Evolutionary conservation across 2,797 vertebrate species (phyloP).

Genomic region (Mareca penelope): DNA sequence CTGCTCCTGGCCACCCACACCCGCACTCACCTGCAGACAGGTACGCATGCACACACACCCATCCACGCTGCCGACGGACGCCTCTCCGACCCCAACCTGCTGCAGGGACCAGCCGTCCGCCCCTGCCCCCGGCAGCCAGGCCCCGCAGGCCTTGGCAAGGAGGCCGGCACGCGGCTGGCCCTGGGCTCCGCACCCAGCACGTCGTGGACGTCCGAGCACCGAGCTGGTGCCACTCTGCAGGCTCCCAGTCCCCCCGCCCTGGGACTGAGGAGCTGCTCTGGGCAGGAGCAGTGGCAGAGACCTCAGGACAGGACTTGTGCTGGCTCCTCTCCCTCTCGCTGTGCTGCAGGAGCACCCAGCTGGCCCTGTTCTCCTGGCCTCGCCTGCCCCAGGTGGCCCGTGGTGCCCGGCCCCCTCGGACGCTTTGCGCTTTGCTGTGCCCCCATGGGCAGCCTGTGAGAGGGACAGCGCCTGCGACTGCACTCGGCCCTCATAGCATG

Average conservation of each 20-base stretch:
- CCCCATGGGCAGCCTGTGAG: neutral
- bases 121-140: neutral
- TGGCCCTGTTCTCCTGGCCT: fast-evolving
- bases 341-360: neutral
- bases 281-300: neutral
- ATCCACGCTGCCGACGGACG: neutral
- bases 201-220: neutral
- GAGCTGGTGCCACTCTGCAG: fast-evolving
- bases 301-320: neutral
- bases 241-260: neutral
- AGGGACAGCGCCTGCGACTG: fast-evolving
- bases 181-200: fast-evolving
- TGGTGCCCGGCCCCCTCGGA: neutral
- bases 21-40: slow-evolving; percentile 14
- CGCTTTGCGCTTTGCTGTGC: neutral
- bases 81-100: neutral
- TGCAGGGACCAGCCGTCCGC: neutral
- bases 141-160: fast-evolving
- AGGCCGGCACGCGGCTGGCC: neutral
- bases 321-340: neutral
- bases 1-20: neutral
- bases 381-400: neutral
- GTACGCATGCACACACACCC: slow-evolving; percentile 27
- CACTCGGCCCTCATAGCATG: neutral
- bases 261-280: neutral